Base-by-base conservation (phyloP, 2,797 vertebrate species). In the Chaenodraco wilsoni region DNA sequence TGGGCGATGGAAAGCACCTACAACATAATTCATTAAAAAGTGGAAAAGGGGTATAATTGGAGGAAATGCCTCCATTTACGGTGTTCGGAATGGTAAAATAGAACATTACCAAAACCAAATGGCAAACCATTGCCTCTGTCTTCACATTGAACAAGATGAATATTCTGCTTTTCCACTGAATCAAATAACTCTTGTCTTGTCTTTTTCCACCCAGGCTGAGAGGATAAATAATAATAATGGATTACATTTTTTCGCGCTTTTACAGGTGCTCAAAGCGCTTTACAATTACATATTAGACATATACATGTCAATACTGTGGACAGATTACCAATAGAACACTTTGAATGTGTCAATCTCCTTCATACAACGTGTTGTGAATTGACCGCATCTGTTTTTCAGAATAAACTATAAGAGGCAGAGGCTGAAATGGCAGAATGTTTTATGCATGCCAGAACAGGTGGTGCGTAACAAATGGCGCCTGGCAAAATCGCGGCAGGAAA, bases 361-460 rank as follows among this genome's bases (percentile, higher is more conserved):
- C 54, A 12, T 3, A 40, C 12, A 43, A 63, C 40, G 2, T 64
- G 21, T 43, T 17, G 12, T 8, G 14, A 64, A 33, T 10, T 21
- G 16, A 45, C 16, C 16, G 61, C 37, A 27, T 27, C 4, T 27
- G 27, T 27, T 4, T 27, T 27, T 27, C 27, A 27, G 27, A 27
- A 27, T 27, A 27, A 27, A 21, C 58, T 31, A 44, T 17, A 9
- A 12, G 21, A 48, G 52, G 44, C 49, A 48, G 48, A 58, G 37
- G 21, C 59, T 63, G 44, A 66, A 1, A 21, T 15, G 27, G 46
- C 27, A 37, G 31, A 13, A 49, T 71, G 45, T 72, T 81, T 78
- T 64, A 72, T 86, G 83, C 31, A 74, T 84, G 43, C 4, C 74
- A 52, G 49, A 69, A 15, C 0, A 31, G 31, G 63, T 23, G 58